Evolutionary conservation across 2,113 vertebrate species (phyloP), one percentile per base, ranked within the genome.

Genomic region (Oncorhynchus masou): DNA sequence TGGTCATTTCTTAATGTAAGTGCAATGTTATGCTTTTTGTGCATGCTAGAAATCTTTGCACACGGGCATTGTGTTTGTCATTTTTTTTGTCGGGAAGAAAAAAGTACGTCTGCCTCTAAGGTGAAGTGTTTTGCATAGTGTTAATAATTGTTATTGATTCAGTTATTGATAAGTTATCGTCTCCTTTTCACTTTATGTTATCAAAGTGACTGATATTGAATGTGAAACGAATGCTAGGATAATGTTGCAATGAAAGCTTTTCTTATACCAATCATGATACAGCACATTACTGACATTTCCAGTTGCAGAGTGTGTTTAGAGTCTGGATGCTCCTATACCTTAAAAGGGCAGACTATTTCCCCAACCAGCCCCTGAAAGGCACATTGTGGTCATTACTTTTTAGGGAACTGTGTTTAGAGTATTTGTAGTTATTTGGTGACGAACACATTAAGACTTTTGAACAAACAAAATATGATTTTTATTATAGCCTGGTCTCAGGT

Each of bases 1-100:
- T 87, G 88, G 84, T 45, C 24, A 88, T 83, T 90, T 87, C 75
- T 90, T 91, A 79, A 71, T 91, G 91, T 92, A 84, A 92, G 90
- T 92, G 29, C 6, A 72, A 22, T 60, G 75, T 3, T 71, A 27
- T 75, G 19, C 3, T 19, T 79, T 74, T 74, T 79, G 13, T 12
- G 9, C n/a, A 22, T 72, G 51, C 13, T 68, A 64, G 11, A 2
- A 72, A 75, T 73, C 16, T 77, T 68, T 72, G 60, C 5, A 39
- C n/a, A 62, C 51, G 1, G 51, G 16, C n/a, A 24, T 22, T 22
- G 59, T 22, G 16, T n/a, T 24, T 24, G 19, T 62, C 59, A 60
- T n/a, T 39, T 9, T 39, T 34, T 39, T 39, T 39, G 39, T 39
- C 0, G 2, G 8, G 8, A 39, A 39, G 39, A 39, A 39, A 39